Evolutionary conservation across 2,888 invertebrate genomes (phyloP), one percentile per base, ranked within the genome.

Genomic region (Allophyes oxyacanthae): DNA sequence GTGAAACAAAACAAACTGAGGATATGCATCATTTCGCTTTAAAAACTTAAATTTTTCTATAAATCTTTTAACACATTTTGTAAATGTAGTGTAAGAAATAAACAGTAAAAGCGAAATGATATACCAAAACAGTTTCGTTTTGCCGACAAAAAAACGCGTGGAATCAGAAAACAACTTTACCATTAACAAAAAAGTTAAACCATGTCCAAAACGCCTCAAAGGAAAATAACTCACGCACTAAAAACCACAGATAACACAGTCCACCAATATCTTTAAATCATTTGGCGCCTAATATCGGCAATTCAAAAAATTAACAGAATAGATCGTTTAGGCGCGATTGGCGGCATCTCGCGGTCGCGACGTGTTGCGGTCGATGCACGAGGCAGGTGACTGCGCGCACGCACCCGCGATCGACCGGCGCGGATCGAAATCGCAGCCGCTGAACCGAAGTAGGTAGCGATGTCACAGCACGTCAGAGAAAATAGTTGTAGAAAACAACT

Each of bases 401-500:
- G 78, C 79, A 79, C 76, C 70, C 75, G 76, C 72, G 72, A 64
- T 72, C 75, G 70, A 72, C 77, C 70, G 65, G 69, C 75, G 80
- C 75, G 79, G 79, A 78, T 83, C 82, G 82, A 81, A 83, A 83
- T 81, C 79, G 75, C 78, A 79, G 77, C 72, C 77, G 76, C 75
- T 79, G 80, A 78, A 79, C 77, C 82, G 77, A 86, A 88, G 85
- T 87, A 87, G 88, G 88, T 81, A 85, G 88, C 86, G 73, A 87
- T 88, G 89, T 86, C 90, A 88, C 81, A 79, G 78, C 72, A 81
- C 77, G 79, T 78, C 83, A 86, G 89, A 87, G 89, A 91, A 89
- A 90, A 88, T 82, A 73, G 64, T 75, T 69, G 81, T 87, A 88
- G 88, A 88, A 88, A 90, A 87, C 85, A 78, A 83, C 82, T 79